These are phyloP conservation scores for Tenthredo scrophulariae DNA, from an alignment of 2,888 invertebrate species.

Conservation along the genomic window DNA sequence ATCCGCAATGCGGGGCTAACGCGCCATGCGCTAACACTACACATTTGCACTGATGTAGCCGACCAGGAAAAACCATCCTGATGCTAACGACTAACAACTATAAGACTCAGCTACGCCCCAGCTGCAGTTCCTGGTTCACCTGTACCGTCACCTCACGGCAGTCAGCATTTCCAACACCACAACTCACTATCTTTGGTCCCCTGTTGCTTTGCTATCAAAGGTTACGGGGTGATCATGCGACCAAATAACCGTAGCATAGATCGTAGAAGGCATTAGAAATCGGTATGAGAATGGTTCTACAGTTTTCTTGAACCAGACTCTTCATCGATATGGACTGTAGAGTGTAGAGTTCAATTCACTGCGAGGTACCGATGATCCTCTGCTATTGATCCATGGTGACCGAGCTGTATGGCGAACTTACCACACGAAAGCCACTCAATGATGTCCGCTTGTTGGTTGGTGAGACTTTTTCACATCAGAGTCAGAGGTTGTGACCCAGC, in stretches of 20 bases:
- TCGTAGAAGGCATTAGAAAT: slow-evolving; percentile 54
- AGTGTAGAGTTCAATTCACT: neutral
- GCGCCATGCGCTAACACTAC: neutral
- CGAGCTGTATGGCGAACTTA: neutral
- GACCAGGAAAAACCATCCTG: slow-evolving; percentile 12
- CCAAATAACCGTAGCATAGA: slow-evolving; percentile 71
- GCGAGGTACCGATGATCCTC: neutral
- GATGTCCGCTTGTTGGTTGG: neutral
- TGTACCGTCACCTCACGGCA: slow-evolving; percentile 62
- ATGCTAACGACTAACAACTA: slow-evolving; percentile 30
- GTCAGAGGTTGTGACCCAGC: slow-evolving; percentile 25
- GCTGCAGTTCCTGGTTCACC: slow-evolving; percentile 73
- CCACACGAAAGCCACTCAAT: neutral
- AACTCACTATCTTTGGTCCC: slow-evolving; percentile 4
- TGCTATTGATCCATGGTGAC: neutral
- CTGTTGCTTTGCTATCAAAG: slow-evolving; percentile 72
- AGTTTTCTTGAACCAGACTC: neutral
- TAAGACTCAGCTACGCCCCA: slow-evolving; percentile 26
- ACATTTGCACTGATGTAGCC: slow-evolving; percentile 18
- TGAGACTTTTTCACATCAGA: neutral
- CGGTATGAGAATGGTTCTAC: neutral
- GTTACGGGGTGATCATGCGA: slow-evolving; percentile 72
- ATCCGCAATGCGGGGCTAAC: neutral
- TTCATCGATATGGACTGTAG: neutral
- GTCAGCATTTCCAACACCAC: slow-evolving; percentile 26